phyloP scores from a whole-genome alignment of 2,113 vertebrate species.

The Pterocles burchelli region DNA sequence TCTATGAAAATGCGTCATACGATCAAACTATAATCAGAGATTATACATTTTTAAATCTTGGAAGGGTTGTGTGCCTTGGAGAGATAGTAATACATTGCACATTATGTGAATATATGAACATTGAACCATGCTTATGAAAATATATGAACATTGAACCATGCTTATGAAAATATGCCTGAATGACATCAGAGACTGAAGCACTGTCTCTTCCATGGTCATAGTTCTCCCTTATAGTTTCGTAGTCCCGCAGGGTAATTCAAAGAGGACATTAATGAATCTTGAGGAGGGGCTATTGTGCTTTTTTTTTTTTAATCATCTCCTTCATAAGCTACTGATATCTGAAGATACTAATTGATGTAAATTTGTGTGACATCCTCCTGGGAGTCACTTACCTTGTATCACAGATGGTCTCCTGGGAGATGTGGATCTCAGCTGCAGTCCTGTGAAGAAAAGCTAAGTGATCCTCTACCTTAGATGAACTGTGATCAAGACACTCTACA shows the following conservation, averaged over 20 bases:
- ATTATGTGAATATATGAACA: background rate
- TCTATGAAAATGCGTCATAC: background rate
- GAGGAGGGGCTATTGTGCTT: background rate
- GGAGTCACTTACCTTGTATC: background rate
- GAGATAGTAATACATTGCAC: background rate
- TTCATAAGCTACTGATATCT: background rate
- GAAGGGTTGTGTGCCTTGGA: background rate
- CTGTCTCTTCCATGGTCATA: background rate
- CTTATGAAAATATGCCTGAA: background rate
- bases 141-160: background rate
- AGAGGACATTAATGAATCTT: background rate
- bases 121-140: background rate
- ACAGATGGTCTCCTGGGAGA: background rate
- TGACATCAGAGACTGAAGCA: background rate
- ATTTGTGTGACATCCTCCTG: background rate
- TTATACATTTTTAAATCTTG: background rate
- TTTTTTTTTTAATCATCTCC: background rate
- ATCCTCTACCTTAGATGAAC: background rate
- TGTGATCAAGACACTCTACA: constrained; percentile 36
- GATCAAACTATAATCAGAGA: background rate
- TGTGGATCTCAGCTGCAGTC: constrained; percentile 19
- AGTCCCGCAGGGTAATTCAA: background rate
- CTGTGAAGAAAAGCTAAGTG: constrained; percentile 36
- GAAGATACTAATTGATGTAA: background rate
- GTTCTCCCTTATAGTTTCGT: background rate